Base-by-base conservation (phyloP, 2,888 invertebrate genomes). In the Formica aserva region DNA sequence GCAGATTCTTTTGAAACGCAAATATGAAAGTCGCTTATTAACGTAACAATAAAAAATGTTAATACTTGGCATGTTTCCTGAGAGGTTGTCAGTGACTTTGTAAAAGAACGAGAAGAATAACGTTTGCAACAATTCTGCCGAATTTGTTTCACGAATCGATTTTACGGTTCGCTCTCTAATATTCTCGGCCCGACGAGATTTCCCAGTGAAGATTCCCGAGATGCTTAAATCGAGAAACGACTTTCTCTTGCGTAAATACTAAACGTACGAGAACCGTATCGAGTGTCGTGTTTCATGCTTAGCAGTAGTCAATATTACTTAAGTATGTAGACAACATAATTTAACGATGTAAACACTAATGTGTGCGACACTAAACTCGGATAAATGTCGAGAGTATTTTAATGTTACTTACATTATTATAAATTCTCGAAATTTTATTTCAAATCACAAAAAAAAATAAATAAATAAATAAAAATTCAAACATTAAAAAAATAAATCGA, bases 231-330 rank as follows among this genome's bases (percentile, higher is more conserved):
- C 76, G 80, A 83, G 86, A 87, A 89, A 89, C 85, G 45, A 67
- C 89, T 89, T 89, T 89, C 89, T 89, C 89, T 67, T 80, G 77
- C 35, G 80, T 60, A 85, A 87, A 89, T 82, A 86, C 66, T n/a
- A 18, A 72, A 5, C 41, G 38, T 38, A 29, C 29, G n/a, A 48
- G 41, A 22, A 26, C 13, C 57, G n/a, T 32, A 32, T 22, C 38
- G 41, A 18, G 45, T 63, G 11, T 29, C 69, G 52, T 57, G 13
- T 48, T 66, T 32, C 45, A 15, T 22, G 48, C 26, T 22, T 13
- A 18, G 67, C 35, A 66, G 18, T 55, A 15, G 55, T 38, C 15
- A 41, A 35, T 71, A 55, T 29, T 38, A 69, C 41, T 67, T 38
- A 26, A 13, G 52, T 8, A 8, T 8, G 13, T 26, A 15, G 26